Evolutionary conservation across 1,140 invertebrate species (phyloP), one percentile per base, ranked within the genome.

Genomic region (Bombyx mori): DNA sequence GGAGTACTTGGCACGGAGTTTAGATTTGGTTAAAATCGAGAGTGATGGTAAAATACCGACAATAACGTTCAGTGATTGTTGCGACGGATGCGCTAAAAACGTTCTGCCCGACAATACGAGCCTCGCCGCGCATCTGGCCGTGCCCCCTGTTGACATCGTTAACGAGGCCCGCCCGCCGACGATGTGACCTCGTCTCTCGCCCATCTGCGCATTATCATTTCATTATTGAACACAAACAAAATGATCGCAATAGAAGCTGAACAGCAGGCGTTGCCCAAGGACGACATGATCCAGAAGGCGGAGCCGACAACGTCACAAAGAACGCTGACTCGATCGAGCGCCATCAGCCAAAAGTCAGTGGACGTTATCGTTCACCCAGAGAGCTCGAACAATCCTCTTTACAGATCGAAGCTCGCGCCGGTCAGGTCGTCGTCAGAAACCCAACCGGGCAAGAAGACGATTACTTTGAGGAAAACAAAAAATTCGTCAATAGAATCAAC

Each of bases 341-440:
- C 90, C 8, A 87, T 91, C 52, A 91, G 90, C 58, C 90, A 91
- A 62, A 89, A 89, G 52, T 89, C 89, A 47, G 87, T 91, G 42
- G 90, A 90, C 62, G 81, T 90, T 48, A 66, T 72, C 60, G 79
- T 88, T 44, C 74, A 80, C 42, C 77, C 79, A 18, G 85, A 85
- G 52, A 73, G 76, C 57, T 79, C 82, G 1, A 86, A 79, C 54
- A 86, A 88, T 60, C 88, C 88, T 3, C 55, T 88, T 54, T 82
- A 89, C 62, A 74, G 86, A 51, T 89, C 88, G 0, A 86, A 84
- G 59, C 61, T 89, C 26, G 84, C 88, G 6, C 86, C 86, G 1
- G 77, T 77, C 10, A 62, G 88, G 44, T 88, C 88, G 1, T 71
- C 83, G 3, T 88, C 88, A 8, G 88, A 89, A 43, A 77, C 78